These are phyloP conservation scores for Calypte anna DNA, from an alignment of 2,113 vertebrate genomes.

Conservation along the genomic window DNA sequence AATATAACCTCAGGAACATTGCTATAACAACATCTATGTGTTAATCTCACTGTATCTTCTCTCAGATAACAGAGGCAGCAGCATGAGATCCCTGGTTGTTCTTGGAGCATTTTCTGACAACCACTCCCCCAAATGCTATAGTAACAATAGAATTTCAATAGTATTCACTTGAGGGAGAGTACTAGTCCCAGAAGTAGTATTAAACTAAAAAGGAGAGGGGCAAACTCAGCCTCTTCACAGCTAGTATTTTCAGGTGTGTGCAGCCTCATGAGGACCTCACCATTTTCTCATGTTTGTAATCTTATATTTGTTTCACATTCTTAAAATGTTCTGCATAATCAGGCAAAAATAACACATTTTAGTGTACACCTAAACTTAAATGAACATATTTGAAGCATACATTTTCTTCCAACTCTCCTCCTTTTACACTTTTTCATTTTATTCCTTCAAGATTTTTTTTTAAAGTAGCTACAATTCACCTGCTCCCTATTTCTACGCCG, in stretches of 20 bases:
- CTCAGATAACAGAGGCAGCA: neutral
- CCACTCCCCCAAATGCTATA: neutral
- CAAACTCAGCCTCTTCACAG: neutral
- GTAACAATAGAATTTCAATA: neutral
- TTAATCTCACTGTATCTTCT: neutral
- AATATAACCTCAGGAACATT: neutral
- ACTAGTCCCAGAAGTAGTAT: neutral
- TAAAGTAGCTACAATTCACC: neutral
- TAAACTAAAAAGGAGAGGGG: neutral
- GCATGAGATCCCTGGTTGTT: neutral
- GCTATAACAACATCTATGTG: neutral
- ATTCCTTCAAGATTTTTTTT: neutral
- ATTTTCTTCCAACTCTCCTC: neutral
- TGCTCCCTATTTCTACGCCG: rapidly evolving
- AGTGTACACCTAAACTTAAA: neutral
- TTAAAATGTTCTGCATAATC: neutral
- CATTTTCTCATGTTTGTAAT: neutral
- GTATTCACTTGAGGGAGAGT: neutral
- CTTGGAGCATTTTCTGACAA: neutral
- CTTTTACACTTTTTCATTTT: neutral
- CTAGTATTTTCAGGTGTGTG: neutral
- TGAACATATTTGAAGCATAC: neutral
- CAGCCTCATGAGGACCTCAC: neutral
- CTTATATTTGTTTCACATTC: neutral
- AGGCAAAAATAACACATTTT: neutral